Percentiles rank a stretch among this genome's conserved stretches.
These are phyloP conservation scores for Epistrophe grossulariae DNA, from an alignment of 2,888 invertebrate species.

Conservation along the genomic window DNA sequence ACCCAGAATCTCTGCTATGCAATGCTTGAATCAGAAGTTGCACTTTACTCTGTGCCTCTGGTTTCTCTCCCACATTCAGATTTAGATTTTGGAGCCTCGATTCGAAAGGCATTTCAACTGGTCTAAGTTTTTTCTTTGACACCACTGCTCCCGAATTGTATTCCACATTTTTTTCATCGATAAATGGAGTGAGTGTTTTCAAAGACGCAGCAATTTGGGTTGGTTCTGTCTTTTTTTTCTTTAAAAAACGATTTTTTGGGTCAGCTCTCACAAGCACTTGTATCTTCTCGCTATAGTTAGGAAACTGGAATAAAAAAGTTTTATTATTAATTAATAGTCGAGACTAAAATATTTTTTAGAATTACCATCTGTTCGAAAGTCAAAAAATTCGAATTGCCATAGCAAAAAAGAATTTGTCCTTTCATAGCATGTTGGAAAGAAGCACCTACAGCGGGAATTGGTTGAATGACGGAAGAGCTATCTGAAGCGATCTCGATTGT, in stretches of 20 bases:
- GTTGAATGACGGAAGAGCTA: constrained; percentile 84
- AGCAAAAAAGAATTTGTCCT: constrained; percentile 85
- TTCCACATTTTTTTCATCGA: constrained; percentile 79
- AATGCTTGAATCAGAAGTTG: constrained; percentile 93
- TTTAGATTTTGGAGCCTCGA: constrained; percentile 92
- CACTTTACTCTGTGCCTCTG: constrained; percentile 89
- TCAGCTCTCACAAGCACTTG: constrained; percentile 83
- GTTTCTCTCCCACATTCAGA: constrained; percentile 84
- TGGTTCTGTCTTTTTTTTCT: constrained; percentile 70
- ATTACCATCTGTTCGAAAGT: constrained; percentile 86
- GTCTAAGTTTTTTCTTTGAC: constrained; percentile 79
- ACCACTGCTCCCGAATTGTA: constrained; percentile 79
- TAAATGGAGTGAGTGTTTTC: constrained; percentile 80
- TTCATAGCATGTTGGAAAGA: constrained; percentile 80
- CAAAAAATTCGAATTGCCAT: constrained; percentile 86
- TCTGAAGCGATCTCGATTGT: constrained; percentile 87
- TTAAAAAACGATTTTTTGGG: constrained; percentile 79
- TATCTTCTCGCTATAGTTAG: constrained; percentile 85
- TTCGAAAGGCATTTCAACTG: constrained; percentile 88
- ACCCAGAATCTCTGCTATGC: constrained; percentile 92
- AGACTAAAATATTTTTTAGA: constrained; percentile 28
- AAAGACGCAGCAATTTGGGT: constrained; percentile 74
- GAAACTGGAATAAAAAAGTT: constrained; percentile 74
- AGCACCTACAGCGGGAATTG: constrained; percentile 85
- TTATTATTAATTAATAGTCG: not conserved